These are phyloP conservation scores for Limnothrissa miodon DNA, from an alignment of 2,113 vertebrate genomes.

Conservation along the genomic window DNA sequence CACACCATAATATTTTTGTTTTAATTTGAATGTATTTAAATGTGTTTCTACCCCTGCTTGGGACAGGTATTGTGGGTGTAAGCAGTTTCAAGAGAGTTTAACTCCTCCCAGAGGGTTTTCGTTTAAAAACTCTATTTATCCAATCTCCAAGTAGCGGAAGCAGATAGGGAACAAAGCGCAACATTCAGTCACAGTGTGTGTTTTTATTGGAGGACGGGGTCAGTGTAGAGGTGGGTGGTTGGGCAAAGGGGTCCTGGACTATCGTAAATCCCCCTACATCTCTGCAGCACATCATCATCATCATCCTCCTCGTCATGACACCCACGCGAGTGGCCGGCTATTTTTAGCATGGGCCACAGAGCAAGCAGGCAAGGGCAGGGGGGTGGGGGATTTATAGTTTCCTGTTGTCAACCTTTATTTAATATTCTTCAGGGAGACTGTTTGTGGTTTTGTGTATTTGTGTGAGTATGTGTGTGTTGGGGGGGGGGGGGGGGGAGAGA, in stretches of 20 bases:
- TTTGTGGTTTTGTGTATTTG: background rate
- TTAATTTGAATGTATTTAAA: no score
- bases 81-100: no score
- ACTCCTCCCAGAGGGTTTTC: no score
- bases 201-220: no score
- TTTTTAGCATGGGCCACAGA: conserved; percentile 36
- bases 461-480: background rate
- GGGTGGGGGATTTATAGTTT: conserved; percentile 45
- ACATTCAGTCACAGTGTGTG: no score
- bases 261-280: background rate
- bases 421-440: conserved; percentile 8
- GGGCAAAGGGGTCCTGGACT: background rate
- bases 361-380: conserved; percentile 10
- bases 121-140: no score
- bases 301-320: background rate
- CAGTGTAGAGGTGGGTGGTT: no score
- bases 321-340: conserved; percentile 17
- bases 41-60: no score
- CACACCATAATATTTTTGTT: no score
- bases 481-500: background rate
- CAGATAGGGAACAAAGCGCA: no score
- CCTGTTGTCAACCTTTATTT: conserved; percentile 44
- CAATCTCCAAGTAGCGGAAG: no score
- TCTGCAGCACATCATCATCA: background rate
- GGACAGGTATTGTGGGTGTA: no score